Percentiles rank a stretch among this genome's conserved stretches.
Conservation (phyloP, 2,888 invertebrate species). For the Temnothorax rugatulus region DNA sequence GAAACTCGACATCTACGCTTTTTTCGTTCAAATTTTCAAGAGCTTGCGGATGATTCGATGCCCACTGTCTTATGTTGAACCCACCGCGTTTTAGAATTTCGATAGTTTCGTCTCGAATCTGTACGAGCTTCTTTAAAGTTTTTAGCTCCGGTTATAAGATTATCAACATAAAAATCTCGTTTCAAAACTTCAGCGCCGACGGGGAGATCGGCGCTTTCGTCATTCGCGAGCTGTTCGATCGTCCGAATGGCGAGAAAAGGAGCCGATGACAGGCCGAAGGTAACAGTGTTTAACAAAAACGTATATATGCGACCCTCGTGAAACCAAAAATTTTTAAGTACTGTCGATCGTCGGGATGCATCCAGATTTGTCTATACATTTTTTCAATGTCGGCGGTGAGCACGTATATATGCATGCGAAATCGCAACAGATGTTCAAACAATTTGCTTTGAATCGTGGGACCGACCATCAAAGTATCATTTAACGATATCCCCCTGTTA, state of each 20-base stretch:
- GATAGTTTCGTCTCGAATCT: not conserved
- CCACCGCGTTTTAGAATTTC: not conserved
- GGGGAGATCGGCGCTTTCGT: not conserved
- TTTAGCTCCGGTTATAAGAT: not conserved
- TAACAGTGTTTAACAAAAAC: not conserved
- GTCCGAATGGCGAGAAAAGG: not conserved
- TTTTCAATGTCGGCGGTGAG: not conserved
- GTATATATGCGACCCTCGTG: not conserved
- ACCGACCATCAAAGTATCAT: not conserved
- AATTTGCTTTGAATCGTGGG: not conserved
- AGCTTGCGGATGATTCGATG: not conserved
- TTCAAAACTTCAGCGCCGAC: not conserved
- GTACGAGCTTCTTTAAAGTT: not conserved
- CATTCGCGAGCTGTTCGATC: not conserved
- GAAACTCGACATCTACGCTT: not conserved
- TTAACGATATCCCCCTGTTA: not conserved
- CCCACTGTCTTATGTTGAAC: not conserved
- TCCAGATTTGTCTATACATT: not conserved
- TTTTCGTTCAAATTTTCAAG: not conserved
- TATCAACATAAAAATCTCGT: not conserved
- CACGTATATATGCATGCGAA: not conserved
- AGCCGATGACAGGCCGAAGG: not conserved
- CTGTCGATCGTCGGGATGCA: not conserved
- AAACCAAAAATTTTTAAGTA: not conserved
- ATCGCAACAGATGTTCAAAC: not conserved